A percentile compares a stretch with the other conserved stretches of the same genome.
Evolutionary conservation across 2,113 vertebrate genomes (phyloP).

Genomic region (Haplochromis burtoni): DNA sequence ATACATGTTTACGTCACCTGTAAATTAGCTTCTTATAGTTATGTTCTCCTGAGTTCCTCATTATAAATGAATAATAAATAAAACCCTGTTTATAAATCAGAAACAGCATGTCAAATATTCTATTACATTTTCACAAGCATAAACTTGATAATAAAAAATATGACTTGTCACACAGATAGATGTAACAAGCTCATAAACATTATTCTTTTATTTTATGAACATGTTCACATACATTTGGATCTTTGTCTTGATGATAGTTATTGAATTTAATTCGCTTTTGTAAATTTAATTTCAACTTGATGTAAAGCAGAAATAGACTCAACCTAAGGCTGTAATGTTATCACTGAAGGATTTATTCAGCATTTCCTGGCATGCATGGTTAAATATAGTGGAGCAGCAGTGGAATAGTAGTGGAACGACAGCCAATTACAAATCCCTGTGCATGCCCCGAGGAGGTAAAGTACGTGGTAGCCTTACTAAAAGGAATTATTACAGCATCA

Average conservation of each 20-base stretch:
- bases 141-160: neutral
- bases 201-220: neutral
- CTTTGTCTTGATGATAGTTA: neutral
- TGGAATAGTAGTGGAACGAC: neutral
- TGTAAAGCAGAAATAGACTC: neutral
- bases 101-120: neutral
- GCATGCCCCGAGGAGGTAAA: neutral
- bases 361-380: neutral
- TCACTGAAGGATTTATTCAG: neutral
- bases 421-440: constrained; percentile 11
- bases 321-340: neutral
- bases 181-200: neutral
- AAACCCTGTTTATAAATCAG: neutral
- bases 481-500: constrained; percentile 2
- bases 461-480: neutral
- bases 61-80: neutral
- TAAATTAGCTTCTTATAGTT: neutral
- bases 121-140: neutral
- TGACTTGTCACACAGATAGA: neutral
- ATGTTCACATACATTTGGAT: neutral
- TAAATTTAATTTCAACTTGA: neutral
- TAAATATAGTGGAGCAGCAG: neutral
- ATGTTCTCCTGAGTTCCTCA: neutral
- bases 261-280: neutral
- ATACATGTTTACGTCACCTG: neutral